A percentile compares a stretch with the other conserved stretches of the same genome.
Evolutionary conservation across 2,888 invertebrate genomes (phyloP).

Genomic region (Luperina nickerlii): DNA sequence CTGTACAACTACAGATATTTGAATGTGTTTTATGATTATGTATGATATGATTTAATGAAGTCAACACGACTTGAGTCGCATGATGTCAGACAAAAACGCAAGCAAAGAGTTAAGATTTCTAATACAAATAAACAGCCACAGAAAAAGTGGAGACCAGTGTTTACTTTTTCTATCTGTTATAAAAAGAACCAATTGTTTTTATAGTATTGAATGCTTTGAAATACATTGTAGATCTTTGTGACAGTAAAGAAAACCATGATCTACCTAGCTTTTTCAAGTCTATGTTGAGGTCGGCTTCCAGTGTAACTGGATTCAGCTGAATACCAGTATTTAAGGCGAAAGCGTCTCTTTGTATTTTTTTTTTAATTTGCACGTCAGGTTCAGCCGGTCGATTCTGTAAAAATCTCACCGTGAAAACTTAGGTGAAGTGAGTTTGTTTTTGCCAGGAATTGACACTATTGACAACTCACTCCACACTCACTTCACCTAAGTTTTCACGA

Average conservation of each 20-base stretch:
- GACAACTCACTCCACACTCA: too few relatives aligned
- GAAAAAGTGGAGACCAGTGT: not conserved
- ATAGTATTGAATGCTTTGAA: not conserved
- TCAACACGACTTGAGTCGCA: not conserved
- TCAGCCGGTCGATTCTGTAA: too few relatives aligned
- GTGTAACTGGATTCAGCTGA: too few relatives aligned
- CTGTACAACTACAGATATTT: not conserved
- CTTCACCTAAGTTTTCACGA: too few relatives aligned
- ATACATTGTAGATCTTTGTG: not conserved
- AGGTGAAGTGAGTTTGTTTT: too few relatives aligned
- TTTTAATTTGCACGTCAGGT: too few relatives aligned
- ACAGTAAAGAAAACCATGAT: not conserved
- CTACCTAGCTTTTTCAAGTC: not conserved
- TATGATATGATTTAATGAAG: not conserved
- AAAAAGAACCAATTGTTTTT: not conserved
- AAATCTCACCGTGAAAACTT: too few relatives aligned
- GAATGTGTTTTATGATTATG: not conserved
- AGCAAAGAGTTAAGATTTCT: constrained; percentile 1
- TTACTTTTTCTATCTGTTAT: not conserved
- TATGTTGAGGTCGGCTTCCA: not conserved
- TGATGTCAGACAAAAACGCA: constrained; percentile 3
- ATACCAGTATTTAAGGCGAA: too few relatives aligned
- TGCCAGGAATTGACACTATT: too few relatives aligned
- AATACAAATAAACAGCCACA: constrained; percentile 2
- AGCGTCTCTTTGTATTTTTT: too few relatives aligned